A percentile compares a stretch with the other conserved stretches of the same genome.
These are phyloP conservation scores for Octomys mimax DNA, from an alignment of 2,797 vertebrate genomes.

Conservation along the genomic window DNA sequence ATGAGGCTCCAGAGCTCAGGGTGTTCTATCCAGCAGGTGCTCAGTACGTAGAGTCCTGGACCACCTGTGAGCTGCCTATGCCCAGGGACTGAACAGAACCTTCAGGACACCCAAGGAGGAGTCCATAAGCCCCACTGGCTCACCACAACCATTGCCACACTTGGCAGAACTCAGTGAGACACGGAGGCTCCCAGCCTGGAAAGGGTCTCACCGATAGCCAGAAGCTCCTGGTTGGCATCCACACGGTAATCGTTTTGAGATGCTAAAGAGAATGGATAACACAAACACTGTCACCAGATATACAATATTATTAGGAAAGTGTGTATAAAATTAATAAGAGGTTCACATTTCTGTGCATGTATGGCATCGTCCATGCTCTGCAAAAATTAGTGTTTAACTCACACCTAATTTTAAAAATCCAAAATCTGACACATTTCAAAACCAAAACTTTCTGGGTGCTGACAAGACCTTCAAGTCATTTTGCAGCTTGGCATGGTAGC, in stretches of 20 bases:
- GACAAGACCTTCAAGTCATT: neutral
- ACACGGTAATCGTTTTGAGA: constrained; percentile 95
- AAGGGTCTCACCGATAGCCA: constrained; percentile 93
- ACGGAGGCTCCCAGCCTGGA: rapidly evolving
- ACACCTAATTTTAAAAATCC: neutral
- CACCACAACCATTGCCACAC: rapidly evolving
- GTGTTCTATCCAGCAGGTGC: neutral
- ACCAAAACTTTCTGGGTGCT: neutral
- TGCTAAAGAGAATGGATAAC: constrained; percentile 86
- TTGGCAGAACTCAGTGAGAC: rapidly evolving
- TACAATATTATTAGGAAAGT: rapidly evolving
- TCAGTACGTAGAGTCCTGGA: rapidly evolving
- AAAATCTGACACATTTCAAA: neutral
- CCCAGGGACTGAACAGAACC: rapidly evolving
- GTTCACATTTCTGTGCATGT: rapidly evolving
- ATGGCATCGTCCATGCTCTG: rapidly evolving
- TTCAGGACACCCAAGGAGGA: rapidly evolving
- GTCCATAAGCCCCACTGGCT: neutral
- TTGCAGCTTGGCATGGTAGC: neutral
- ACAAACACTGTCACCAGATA: rapidly evolving
- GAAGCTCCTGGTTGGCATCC: constrained; percentile 95
- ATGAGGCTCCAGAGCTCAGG: neutral
- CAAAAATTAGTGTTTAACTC: rapidly evolving
- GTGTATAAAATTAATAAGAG: rapidly evolving
- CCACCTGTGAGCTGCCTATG: rapidly evolving